These are phyloP conservation scores for Camponotus pennsylvanicus DNA, from an alignment of 1,140 invertebrate genomes.

Conservation along the genomic window DNA sequence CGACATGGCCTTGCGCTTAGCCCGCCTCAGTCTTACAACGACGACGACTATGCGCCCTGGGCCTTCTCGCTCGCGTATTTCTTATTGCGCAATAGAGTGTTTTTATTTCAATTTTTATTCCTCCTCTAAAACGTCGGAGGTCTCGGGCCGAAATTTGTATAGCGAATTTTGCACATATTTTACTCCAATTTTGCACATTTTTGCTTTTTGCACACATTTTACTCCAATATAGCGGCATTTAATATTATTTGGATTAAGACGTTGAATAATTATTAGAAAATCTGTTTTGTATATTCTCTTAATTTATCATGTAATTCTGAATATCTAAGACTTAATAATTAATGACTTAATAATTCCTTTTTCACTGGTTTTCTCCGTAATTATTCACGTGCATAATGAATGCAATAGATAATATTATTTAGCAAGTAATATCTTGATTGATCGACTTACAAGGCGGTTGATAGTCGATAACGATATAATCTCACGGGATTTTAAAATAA, in stretches of 20 bases:
- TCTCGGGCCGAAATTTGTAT: neutral
- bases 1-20: slow-evolving; percentile 83
- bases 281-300: neutral
- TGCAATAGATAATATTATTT: neutral
- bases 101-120: slow-evolving; percentile 54
- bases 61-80: slow-evolving; percentile 42
- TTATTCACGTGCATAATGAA: neutral
- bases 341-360: neutral
- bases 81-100: slow-evolving; percentile 18
- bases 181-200: neutral
- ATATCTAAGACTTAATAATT: neutral
- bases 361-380: neutral
- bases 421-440: neutral
- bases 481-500: neutral
- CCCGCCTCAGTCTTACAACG: slow-evolving; percentile 63
- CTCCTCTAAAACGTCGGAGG: neutral
- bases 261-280: slow-evolving; percentile 24
- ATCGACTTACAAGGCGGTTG: neutral
- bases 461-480: neutral
- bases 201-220: neutral
- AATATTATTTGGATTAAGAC: neutral
- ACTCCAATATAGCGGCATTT: neutral
- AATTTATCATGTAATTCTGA: neutral
- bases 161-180: neutral
- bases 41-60: slow-evolving; percentile 67